Percentiles rank a stretch among this genome's conserved stretches.
phyloP scores from a whole-genome alignment of 2,797 vertebrate genomes.

The Myotis planiceps region DNA sequence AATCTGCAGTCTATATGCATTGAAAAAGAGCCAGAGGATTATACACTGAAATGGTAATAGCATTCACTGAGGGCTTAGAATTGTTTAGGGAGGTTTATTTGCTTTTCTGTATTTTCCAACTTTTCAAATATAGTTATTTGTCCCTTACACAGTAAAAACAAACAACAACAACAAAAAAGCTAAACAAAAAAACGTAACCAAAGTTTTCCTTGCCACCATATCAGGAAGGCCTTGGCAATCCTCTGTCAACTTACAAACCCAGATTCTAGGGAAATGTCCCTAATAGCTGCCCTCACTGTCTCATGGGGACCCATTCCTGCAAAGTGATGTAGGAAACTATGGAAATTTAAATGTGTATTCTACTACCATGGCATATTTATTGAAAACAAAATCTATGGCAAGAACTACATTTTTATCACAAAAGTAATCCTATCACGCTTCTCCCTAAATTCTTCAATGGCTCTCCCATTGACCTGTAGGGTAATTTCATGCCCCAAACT shows the following conservation, averaged over 20 bases:
- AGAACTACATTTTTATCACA: neutral
- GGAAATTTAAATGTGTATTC: neutral
- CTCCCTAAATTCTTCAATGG: neutral
- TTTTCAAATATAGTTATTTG: neutral
- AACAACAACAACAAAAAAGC: neutral
- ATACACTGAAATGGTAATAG: constrained; percentile 8
- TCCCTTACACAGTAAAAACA: constrained; percentile 3
- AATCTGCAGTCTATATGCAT: neutral
- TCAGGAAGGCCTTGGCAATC: neutral
- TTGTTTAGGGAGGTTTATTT: constrained; percentile 30
- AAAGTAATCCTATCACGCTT: neutral
- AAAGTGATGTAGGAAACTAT: neutral
- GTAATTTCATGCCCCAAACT: neutral
- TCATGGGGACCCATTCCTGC: neutral
- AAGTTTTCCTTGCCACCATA: neutral
- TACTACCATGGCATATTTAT: neutral
- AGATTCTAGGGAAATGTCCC: neutral
- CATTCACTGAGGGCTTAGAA: neutral
- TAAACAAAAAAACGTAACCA: neutral
- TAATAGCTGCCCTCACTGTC: neutral
- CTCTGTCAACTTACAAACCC: neutral
- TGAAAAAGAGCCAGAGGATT: constrained; percentile 24
- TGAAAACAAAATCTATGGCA: neutral
- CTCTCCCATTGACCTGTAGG: neutral
- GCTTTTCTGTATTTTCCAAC: neutral